Percentiles rank a stretch among this genome's conserved stretches.
These are phyloP conservation scores for Megalops cyprinoides DNA, from an alignment of 2,797 vertebrate species.

Conservation along the genomic window DNA sequence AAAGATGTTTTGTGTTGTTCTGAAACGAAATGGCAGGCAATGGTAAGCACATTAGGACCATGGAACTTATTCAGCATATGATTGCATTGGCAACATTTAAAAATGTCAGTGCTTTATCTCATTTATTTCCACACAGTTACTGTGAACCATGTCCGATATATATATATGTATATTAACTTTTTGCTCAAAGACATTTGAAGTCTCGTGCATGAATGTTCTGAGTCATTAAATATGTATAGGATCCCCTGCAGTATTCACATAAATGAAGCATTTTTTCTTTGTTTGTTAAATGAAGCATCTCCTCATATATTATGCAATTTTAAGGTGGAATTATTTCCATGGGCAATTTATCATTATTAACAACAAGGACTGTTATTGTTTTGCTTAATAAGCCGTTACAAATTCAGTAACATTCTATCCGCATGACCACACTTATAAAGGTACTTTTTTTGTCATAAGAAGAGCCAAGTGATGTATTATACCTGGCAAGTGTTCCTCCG, in stretches of 20 bases:
- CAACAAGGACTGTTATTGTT: not conserved
- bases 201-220: not conserved
- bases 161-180: not conserved
- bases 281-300: conserved; percentile 12
- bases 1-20: not conserved
- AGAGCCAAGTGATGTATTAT: conserved; percentile 53
- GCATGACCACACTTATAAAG: no score
- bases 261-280: not conserved
- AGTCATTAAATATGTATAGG: conserved; percentile 12
- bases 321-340: not conserved
- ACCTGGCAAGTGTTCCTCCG: conserved; percentile 56
- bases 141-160: not conserved
- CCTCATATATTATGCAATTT: not conserved
- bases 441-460: conserved; percentile 7
- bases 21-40: not conserved
- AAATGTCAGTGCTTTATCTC: conserved; percentile 7
- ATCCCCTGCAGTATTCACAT: not conserved
- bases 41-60: not conserved
- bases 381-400: not conserved
- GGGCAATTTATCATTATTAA: not conserved
- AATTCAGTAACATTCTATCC: not conserved
- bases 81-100: not conserved
- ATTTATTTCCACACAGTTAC: not conserved
- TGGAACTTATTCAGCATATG: not conserved
- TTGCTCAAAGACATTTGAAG: not conserved